Evolutionary conservation across 1,140 invertebrate genomes (phyloP), one percentile per base, ranked within the genome.

Genomic region (Drosophila ficusphila): DNA sequence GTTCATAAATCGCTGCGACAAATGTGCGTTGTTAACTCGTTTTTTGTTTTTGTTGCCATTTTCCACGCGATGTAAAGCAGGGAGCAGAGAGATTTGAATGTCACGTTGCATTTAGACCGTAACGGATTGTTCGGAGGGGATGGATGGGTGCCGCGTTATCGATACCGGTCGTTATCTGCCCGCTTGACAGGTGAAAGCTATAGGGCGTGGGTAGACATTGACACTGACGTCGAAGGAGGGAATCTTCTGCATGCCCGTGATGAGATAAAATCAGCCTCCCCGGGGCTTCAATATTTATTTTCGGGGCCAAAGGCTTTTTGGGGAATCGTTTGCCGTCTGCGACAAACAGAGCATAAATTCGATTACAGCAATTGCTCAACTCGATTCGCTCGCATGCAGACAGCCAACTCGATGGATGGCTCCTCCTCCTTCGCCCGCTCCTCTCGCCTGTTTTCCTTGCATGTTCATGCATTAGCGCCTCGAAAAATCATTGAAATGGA

Each of bases 401-500:
- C 56, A 41, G 39, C 12, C 39, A 29, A 18, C 1, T 12, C 21
- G 14, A 21, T 11, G n/a, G 14, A n/a, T n/a, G n/a, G n/a, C n/a
- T n/a, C n/a, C 25, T 23, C 23, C 27, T 27, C 12, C 11, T 14
- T 8, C 9, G 14, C 12, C 36, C 16, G 6, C 11, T 54, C 31
- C n/a, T 25, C 49, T 11, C 36, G 5, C 8, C 47, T 18, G 47
- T 36, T 25, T 58, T 31, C 31, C 19, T 75, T 44, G 42, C 46
- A 71, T 71, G 67, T 49, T 71, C 67, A 71, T 71, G 53, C 60
- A 68, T 68, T 68, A 68, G 64, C 64, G 61, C 68, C 67, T 71
- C 49, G 62, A 36, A 61, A 72, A 86, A 46, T 75, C 73, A 86
- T 71, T 82, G 94, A 92, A 92, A 90, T 68, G 89, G 60, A 89